Evolutionary conservation across 1,140 invertebrate genomes (phyloP).

Genomic region (Epicauta chinensis): DNA sequence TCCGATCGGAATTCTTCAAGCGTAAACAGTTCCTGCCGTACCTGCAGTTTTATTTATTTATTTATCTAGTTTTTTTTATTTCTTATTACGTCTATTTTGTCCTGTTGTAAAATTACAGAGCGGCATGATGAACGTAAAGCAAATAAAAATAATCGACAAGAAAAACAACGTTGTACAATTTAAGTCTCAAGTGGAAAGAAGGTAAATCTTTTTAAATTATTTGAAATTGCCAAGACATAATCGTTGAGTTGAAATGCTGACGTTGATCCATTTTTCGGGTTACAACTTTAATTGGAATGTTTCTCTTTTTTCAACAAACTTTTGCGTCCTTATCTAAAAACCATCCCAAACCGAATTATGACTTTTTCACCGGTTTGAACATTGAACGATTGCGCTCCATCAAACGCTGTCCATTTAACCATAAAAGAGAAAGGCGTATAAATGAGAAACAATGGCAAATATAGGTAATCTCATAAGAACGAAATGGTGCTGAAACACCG

Average conservation of each 20-base stretch:
- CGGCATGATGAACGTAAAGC: too few relatives aligned
- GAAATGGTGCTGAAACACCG: constrained; percentile 19
- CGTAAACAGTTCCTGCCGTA: too few relatives aligned
- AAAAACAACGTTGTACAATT: too few relatives aligned
- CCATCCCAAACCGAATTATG: not conserved
- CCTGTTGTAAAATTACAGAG: too few relatives aligned
- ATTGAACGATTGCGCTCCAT: constrained; percentile 3
- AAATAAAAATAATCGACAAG: too few relatives aligned
- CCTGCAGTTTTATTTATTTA: too few relatives aligned
- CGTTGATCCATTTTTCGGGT: not conserved
- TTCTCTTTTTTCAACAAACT: constrained; percentile 5
- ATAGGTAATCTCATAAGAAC: constrained; percentile 12
- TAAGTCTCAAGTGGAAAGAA: too few relatives aligned
- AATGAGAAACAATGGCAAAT: constrained; percentile 15
- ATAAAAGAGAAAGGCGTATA: not conserved
- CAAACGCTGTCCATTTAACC: not conserved
- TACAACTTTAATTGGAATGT: constrained; percentile 5
- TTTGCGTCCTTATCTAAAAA: not conserved
- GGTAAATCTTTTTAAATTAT: too few relatives aligned
- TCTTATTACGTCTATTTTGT: too few relatives aligned
- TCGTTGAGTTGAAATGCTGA: not conserved
- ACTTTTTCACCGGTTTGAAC: constrained; percentile 4
- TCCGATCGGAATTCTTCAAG: not conserved
- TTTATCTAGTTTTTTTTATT: too few relatives aligned
- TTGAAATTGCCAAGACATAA: too few relatives aligned